phyloP scores from a whole-genome alignment of 2,888 invertebrate species.

The Melanargia galathea region DNA sequence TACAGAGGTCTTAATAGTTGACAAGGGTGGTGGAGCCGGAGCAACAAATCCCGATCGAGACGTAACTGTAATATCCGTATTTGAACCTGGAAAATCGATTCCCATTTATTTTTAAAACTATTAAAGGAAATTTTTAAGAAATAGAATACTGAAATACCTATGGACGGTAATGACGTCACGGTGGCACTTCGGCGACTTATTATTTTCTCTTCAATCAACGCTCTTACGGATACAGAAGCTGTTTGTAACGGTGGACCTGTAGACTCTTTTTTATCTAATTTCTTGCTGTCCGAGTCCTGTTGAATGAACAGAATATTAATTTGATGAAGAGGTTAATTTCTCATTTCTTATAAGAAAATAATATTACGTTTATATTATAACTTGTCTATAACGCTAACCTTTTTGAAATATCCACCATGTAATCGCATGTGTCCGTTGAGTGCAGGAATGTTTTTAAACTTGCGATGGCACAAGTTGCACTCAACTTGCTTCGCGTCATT shows the following conservation, averaged over 20 bases:
- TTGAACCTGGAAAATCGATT: slow-evolving; percentile 50
- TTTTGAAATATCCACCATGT: slow-evolving; percentile 98
- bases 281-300: slow-evolving; percentile 92
- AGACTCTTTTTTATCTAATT: slow-evolving; percentile 91
- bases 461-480: slow-evolving; percentile 96
- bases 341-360: neutral
- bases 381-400: slow-evolving; percentile 75
- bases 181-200: slow-evolving; percentile 90
- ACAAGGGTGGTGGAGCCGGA: slow-evolving; percentile 73
- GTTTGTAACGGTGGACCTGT: slow-evolving; percentile 93
- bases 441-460: slow-evolving; percentile 98
- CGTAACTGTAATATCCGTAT: slow-evolving; percentile 51
- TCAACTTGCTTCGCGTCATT: slow-evolving; percentile 93
- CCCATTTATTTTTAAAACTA: slow-evolving; percentile 3
- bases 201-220: slow-evolving; percentile 95
- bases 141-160: slow-evolving; percentile 48
- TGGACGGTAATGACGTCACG: slow-evolving; percentile 55
- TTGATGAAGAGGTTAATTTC: neutral
- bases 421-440: slow-evolving; percentile 99
- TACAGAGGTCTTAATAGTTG: slow-evolving; percentile 61
- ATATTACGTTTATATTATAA: neutral
- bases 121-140: neutral
- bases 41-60: slow-evolving; percentile 69
- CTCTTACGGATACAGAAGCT: slow-evolving; percentile 94
- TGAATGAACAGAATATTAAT: slow-evolving; percentile 33